Evolutionary conservation across 1,140 invertebrate species (phyloP), one percentile per base, ranked within the genome.

Genomic region (Lepidurus couesii): DNA sequence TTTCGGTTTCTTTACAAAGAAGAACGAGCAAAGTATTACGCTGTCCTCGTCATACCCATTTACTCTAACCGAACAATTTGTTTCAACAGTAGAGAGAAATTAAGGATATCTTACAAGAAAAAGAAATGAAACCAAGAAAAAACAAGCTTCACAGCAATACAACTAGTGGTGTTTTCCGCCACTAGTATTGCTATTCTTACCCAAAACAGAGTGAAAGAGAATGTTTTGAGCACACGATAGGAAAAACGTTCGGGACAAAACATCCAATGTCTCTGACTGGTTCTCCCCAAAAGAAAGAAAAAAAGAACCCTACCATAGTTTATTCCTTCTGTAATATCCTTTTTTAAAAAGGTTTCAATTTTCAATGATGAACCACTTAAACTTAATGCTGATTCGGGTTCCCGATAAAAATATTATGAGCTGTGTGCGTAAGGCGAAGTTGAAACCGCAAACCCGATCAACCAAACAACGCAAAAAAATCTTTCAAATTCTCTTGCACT

Each of bases 401-500:
- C 53, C 21, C 53, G 53, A 16, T 7, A 65, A 65, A 65, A 65
- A 13, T 65, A 13, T n/a, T 65, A 13, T 65, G 53, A 65, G 53
- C 53, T 65, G 53, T 65, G 53, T 65, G 53, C 53, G 53, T 65
- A 65, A 65, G 53, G 53, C 53, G 8, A 65, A 65, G 21, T 65
- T 65, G 53, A 65, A 65, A 65, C 53, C 53, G 16, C 53, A 21
- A n/a, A 65, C 53, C 21, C 13, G 53, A 65, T 65, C 53, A 65
- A 65, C 21, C 7, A 13, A 65, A n/a, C 53, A 65, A 65, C 34
- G 34, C 34, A 34, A 34, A 34, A 1, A 34, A 34, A 34, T 34
- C 34, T 34, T 65, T 16, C 53, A 65, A 65, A 13, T 65, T 16
- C 13, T 65, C 53, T 65, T 65, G 53, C 53, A 65, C 53, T 65